Base-by-base conservation (phyloP, 30 jellyfish, hydroid and myxozoan genomes). In the Pelagia noctiluca region DNA sequence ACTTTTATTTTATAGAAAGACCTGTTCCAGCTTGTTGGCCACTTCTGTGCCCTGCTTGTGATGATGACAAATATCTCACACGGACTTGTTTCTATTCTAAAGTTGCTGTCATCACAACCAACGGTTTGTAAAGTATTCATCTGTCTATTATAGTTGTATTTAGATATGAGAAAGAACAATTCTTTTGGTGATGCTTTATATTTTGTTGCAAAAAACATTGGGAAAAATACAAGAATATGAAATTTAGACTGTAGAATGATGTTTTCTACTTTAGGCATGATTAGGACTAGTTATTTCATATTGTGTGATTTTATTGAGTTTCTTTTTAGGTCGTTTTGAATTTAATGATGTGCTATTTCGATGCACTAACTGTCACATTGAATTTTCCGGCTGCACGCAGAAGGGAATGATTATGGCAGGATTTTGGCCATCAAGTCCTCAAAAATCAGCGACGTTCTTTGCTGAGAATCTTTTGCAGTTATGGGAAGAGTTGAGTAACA, bases 401-500 rank as follows among this genome's bases (percentile, higher is more conserved):
- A 62, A 23, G 75, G 37, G 34, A 22, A 62, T 62, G 75, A 62
- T 62, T 46, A 62, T 62, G 75, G 75, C 75, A n/a, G 75, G 67
- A 50, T 62, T 62, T 62, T 62, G 75, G 75, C 75, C 75, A n/a
- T 22, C 75, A 1, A 62, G 75, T 21, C 75, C 75, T 62, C 48
- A 62, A 26, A 62, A 62, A 62, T 62, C 75, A 23, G 75, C 75
- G 8, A 62, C 75, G 30, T 62, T 62, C 29, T 62, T 1, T 62
- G 13, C 75, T 1, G 29, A 23, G 37, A 46, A 62, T n/a, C 49
- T 62, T 21, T 62, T 62, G 75, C 75, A 62, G 29, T 19, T 62
- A 21, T 62, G 75, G 75, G 67, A 62, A 26, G 75, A 62, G 29
- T 46, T 62, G 33, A 62, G 75, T 26, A 62, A 62, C 49, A 62